A percentile compares a stretch with the other conserved stretches of the same genome.
Evolutionary conservation across 2,888 invertebrate genomes (phyloP).

Genomic region (Acheta domesticus): DNA sequence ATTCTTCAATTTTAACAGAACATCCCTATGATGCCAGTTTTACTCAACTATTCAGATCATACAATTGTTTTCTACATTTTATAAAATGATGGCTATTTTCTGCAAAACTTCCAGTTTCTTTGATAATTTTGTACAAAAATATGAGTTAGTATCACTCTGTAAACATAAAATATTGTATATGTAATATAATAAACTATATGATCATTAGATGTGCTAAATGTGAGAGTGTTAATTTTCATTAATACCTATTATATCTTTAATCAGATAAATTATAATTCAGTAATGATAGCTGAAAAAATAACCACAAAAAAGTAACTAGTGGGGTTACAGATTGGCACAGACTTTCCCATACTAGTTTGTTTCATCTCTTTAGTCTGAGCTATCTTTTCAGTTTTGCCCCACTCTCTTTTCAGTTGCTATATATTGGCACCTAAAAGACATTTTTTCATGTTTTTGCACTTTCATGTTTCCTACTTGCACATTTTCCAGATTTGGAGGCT

Average conservation of each 20-base stretch:
- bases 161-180: conserved; percentile 29
- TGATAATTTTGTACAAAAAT: conserved; percentile 37
- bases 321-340: too few species aligned
- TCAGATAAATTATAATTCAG: too few species aligned
- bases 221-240: background rate
- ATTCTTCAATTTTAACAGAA: background rate
- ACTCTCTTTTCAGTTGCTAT: too few species aligned
- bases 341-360: too few species aligned
- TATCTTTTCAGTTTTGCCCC: too few species aligned
- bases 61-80: conserved; percentile 36
- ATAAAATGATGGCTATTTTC: conserved; percentile 31
- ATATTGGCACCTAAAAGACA: too few species aligned
- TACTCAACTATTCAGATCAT: background rate
- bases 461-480: too few species aligned
- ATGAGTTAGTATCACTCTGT: conserved; percentile 26
- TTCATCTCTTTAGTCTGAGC: too few species aligned
- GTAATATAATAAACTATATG: conserved; percentile 32
- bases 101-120: conserved; percentile 36
- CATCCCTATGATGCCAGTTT: background rate
- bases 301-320: too few species aligned
- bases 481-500: too few species aligned
- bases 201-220: conserved; percentile 34
- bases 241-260: background rate
- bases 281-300: too few species aligned
- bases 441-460: too few species aligned